Evolutionary conservation across 2,113 vertebrate species (phyloP), one percentile per base, ranked within the genome.

Genomic region (Epinephelus moara): DNA sequence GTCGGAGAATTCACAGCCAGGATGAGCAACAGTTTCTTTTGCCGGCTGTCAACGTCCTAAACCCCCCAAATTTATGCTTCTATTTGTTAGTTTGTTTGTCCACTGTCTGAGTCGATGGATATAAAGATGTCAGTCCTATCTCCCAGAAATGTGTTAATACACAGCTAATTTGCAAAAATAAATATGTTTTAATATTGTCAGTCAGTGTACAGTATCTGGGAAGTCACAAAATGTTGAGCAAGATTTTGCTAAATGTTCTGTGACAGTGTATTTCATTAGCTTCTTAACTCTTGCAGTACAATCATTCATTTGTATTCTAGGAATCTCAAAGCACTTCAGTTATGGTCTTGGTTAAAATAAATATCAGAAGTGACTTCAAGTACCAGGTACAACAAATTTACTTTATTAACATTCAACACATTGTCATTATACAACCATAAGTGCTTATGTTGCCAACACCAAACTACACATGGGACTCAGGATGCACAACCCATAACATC

Each of bases 11-110:
- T 47, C 18, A 4, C 64, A 50, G 25, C 42, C 70, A 50, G 27
- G 30, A 52, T 77, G 50, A 63, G 73, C 52, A 59, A 52, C 68
- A 47, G 4, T 70, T 79, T 79, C 12, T 69, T 64, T 57, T 23
- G 33, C 63, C 42, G 12, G 72, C 47, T 72, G 17, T 81, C 27
- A 72, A 67, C 55, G 25, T 71, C 66, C 49, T 6, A 12, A 61
- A 74, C 19, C 30, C 13, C 0, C 13, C 55, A 68, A 37, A 37
- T 37, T 4, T 37, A 7, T 37, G 6, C 33, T 37, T 37, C 1
- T 7, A 37, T 37, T 37, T 6, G 33, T 37, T 37, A 37, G 3
- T 49, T 49, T 49, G 14, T 49, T 50, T 15, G 23, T 64, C 27
- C 11, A 25, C 10, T 27, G 2, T 53, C 30, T 64, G 61, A 67